Conservation (phyloP, 2,797 vertebrate species). For the Centropyge bicolor region DNA sequence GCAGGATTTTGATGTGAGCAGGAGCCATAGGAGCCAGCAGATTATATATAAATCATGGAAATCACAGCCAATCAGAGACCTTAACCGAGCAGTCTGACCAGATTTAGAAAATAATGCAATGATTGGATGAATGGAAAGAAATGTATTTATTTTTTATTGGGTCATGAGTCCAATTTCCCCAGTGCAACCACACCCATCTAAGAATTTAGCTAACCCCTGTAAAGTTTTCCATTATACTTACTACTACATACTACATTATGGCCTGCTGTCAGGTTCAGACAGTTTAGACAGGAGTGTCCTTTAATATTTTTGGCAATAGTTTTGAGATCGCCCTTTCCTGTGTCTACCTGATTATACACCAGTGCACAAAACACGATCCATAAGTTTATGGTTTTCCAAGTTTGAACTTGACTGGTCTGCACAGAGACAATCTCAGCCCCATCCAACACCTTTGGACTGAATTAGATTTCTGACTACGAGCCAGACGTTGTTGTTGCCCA, state of each 20-base stretch:
- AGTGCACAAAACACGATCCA: background rate
- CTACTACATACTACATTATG: no score
- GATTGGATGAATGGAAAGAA: constrained; percentile 1
- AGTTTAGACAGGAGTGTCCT: no score
- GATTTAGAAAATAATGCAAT: constrained; percentile 39
- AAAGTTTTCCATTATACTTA: no score
- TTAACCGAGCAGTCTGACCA: constrained; percentile 31
- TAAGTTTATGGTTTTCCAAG: background rate
- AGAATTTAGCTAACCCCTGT: background rate
- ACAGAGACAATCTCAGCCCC: fast-evolving
- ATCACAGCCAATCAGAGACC: constrained; percentile 16
- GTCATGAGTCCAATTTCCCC: background rate
- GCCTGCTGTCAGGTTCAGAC: no score
- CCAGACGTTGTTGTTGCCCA: background rate
- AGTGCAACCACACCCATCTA: background rate
- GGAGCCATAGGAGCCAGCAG: constrained; percentile 37
- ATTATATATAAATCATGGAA: constrained; percentile 9
- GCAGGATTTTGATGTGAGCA: constrained; percentile 53
- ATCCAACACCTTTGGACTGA: background rate
- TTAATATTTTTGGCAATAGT: background rate
- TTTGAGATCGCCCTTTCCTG: background rate
- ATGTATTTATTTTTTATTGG: constrained; percentile 1
- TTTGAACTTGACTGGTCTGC: background rate
- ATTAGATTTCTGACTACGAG: background rate
- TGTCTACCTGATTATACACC: background rate